Evolutionary conservation across 2,797 vertebrate genomes (phyloP).

Genomic region (Dermochelys coriacea): DNA sequence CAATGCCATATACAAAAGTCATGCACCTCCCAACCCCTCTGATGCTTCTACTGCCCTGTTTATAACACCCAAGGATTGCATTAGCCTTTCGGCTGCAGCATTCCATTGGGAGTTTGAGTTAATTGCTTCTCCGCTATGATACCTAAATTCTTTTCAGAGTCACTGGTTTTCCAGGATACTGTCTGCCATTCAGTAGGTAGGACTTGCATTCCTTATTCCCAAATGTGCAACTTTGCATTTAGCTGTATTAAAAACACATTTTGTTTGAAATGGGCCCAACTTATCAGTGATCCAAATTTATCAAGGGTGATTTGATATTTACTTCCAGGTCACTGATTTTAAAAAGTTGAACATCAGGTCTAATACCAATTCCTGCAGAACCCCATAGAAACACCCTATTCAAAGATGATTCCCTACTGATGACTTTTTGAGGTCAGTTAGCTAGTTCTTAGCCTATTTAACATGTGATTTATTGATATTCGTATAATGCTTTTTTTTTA

Average conservation of each 20-base stretch:
- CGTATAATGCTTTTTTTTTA: background rate
- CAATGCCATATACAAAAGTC: background rate
- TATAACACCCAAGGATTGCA: background rate
- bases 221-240: conserved; percentile 24
- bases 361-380: background rate
- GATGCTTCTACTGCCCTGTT: background rate
- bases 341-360: too few species aligned
- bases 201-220: background rate
- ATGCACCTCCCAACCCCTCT: background rate
- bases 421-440: too few species aligned
- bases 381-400: conserved; percentile 17
- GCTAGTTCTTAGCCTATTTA: background rate
- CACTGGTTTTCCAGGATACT: background rate
- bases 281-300: background rate
- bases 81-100: fast-evolving
- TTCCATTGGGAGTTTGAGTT: background rate
- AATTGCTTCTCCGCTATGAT: background rate
- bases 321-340: conserved; percentile 44
- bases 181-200: too few species aligned
- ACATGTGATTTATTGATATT: background rate
- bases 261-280: conserved; percentile 40
- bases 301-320: conserved; percentile 36
- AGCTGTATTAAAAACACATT: conserved; percentile 20
- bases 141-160: conserved; percentile 1
- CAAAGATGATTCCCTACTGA: background rate